Evolutionary conservation across 1,140 invertebrate species (phyloP), one percentile per base, ranked within the genome.

Genomic region (Cherax quadricarinatus): DNA sequence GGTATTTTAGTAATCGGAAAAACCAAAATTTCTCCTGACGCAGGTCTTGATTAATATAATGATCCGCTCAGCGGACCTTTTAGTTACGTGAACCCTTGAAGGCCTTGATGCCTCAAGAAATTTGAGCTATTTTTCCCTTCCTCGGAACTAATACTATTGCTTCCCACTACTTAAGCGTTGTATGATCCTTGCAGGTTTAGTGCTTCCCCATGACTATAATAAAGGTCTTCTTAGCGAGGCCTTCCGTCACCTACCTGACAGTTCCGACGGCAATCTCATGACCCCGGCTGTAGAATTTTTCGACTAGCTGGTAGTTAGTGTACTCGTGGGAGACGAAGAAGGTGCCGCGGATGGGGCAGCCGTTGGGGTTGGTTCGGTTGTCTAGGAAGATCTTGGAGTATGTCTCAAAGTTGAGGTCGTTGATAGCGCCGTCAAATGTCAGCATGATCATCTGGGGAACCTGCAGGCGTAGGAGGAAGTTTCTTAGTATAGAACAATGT

Each of bases 241-340:
- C 30, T 41, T 41, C 30, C 6, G 18, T 21, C 18, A 86, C n/a
- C 57, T 92, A 93, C 95, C 94, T 96, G 21, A 96, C 94, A 75
- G 95, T 98, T 95, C 98, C 98, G 6, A 98, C 97, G 21, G 97
- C 98, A 93, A 99, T 98, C 96, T 99, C 98, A 94, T 99, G 97
- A 53, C 98, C 98, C 93, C 97, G 96, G 94, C 97, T 97, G 85
- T 98, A 98, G 62, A 99, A 95, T 94, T 97, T 96, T 95, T 99
- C 98, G 9, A 99, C 97, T 96, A 98, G 97, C 88, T 97, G 97
- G 95, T 99, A 99, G 95, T 99, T 98, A 94, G 98, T 98, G 95
- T 98, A 99, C 95, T 99, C 98, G 95, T 99, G 98, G 10, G 98
- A 98, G 92, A 99, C 96, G 95, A 99, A 99, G 95, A 99, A 99